Evolutionary conservation across 2,113 vertebrate genomes (phyloP).

Genomic region (Epinephelus fuscoguttatus): DNA sequence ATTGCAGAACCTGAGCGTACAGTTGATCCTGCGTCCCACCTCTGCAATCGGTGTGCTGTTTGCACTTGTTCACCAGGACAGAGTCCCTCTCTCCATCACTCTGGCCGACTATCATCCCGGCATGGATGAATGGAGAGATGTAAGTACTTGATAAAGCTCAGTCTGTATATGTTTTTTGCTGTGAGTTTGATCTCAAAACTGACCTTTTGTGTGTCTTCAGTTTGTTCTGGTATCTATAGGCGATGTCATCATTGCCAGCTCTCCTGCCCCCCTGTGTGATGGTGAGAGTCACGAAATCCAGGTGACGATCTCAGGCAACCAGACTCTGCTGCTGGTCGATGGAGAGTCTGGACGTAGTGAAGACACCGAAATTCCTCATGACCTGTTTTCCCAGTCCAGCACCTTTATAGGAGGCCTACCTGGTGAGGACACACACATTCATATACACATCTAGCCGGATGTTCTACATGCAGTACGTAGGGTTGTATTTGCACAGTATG

Average conservation of each 20-base stretch:
- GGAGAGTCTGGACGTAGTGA: conserved; percentile 84
- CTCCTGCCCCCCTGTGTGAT: conserved; percentile 89
- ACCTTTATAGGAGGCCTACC: conserved; percentile 94
- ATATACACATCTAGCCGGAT: not conserved
- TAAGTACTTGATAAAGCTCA: conserved; percentile 65
- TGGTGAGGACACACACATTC: conserved; percentile 79
- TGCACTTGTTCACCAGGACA: conserved; percentile 88
- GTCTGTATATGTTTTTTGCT: not conserved
- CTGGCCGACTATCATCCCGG: conserved; percentile 92
- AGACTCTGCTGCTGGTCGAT: conserved; percentile 87
- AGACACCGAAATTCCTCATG: conserved; percentile 65
- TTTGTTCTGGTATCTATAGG: conserved; percentile 89
- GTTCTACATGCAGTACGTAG: not conserved
- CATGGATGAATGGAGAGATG: conserved; percentile 90
- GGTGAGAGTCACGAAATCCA: conserved; percentile 88
- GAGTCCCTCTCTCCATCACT: conserved; percentile 89
- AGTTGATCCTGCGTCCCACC: conserved; percentile 88
- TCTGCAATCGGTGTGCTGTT: conserved; percentile 91
- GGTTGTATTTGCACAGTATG: not conserved
- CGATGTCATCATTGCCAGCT: conserved; percentile 85
- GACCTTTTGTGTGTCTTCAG: conserved; percentile 76
- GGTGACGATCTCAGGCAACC: conserved; percentile 83
- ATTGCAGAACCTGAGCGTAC: conserved; percentile 87
- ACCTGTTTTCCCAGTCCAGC: conserved; percentile 82
- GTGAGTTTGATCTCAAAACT: not conserved